phyloP scores from a whole-genome alignment of 2,888 invertebrate species.

The Leucoptera coffeella region DNA sequence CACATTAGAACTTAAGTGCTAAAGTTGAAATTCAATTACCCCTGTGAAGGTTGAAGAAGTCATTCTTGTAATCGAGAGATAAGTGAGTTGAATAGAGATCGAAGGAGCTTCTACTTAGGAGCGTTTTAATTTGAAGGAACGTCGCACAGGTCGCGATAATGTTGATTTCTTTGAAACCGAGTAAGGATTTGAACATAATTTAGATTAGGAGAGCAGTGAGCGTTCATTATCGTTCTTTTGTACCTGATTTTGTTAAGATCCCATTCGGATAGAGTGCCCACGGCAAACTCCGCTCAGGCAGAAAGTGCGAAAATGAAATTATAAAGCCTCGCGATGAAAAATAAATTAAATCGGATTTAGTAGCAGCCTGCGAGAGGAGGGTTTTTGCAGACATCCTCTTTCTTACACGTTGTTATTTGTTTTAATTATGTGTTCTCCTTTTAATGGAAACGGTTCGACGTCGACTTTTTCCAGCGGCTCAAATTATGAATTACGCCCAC shows the following conservation, averaged over 20 bases:
- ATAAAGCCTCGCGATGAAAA: conserved; percentile 53
- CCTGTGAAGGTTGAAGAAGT: too few species aligned
- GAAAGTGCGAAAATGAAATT: conserved; percentile 56
- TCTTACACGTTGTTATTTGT: conserved; percentile 38
- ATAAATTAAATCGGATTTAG: conserved; percentile 55
- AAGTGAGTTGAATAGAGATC: too few species aligned
- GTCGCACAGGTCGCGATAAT: conserved; percentile 40
- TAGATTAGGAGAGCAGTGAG: conserved; percentile 53
- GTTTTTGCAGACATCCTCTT: conserved; percentile 41
- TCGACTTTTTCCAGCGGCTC: conserved; percentile 22
- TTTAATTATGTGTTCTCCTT: conserved; percentile 49
- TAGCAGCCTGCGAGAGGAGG: conserved; percentile 43
- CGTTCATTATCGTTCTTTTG: conserved; percentile 55
- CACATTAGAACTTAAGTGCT: too few species aligned
- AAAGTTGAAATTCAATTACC: too few species aligned
- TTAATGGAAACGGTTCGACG: conserved; percentile 46
- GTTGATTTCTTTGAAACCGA: conserved; percentile 48
- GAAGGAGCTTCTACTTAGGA: too few species aligned
- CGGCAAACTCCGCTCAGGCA: conserved; percentile 46
- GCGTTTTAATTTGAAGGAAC: conserved; percentile 50
- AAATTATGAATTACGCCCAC: not conserved
- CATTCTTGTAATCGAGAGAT: too few species aligned
- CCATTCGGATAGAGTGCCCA: conserved; percentile 52
- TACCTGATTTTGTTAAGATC: conserved; percentile 51
- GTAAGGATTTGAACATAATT: conserved; percentile 51